Conservation (phyloP, 2,888 invertebrate genomes). For the Cosmopolites sordidus region DNA sequence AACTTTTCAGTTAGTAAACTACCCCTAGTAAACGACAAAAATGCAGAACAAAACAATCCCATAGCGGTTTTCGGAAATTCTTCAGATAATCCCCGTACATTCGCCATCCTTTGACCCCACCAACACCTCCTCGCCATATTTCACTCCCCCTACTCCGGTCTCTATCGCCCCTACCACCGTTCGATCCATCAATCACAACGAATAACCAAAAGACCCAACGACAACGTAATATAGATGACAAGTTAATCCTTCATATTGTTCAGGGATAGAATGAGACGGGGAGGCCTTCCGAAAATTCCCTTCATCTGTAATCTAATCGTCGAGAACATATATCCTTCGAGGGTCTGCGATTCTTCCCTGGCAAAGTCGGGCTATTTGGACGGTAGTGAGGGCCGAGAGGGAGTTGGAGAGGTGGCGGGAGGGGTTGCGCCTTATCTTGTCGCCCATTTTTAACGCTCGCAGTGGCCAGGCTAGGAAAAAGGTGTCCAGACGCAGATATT, state of each 20-base stretch:
- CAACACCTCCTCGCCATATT: no score
- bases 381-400: neutral
- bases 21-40: no score
- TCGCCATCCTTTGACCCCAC: no score
- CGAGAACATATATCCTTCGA: slow-evolving; percentile 27
- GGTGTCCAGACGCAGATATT: slow-evolving; percentile 20
- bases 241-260: slow-evolving; percentile 29
- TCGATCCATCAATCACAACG: slow-evolving; percentile 21
- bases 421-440: slow-evolving; percentile 25
- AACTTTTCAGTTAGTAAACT: no score
- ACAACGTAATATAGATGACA: slow-evolving; percentile 28
- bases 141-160: neutral
- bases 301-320: slow-evolving; percentile 29
- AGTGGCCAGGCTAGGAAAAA: slow-evolving; percentile 12
- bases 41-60: no score
- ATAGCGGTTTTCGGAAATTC: no score
- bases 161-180: neutral
- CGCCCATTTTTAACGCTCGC: slow-evolving; percentile 27
- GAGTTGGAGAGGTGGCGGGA: neutral
- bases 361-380: neutral
- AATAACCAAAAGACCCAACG: slow-evolving; percentile 27
- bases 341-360: slow-evolving; percentile 12
- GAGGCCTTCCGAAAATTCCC: slow-evolving; percentile 20
- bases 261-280: neutral
- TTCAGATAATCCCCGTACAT: no score